phyloP scores from a whole-genome alignment of 2,888 invertebrate species.

The Aleiodes testaceus region DNA sequence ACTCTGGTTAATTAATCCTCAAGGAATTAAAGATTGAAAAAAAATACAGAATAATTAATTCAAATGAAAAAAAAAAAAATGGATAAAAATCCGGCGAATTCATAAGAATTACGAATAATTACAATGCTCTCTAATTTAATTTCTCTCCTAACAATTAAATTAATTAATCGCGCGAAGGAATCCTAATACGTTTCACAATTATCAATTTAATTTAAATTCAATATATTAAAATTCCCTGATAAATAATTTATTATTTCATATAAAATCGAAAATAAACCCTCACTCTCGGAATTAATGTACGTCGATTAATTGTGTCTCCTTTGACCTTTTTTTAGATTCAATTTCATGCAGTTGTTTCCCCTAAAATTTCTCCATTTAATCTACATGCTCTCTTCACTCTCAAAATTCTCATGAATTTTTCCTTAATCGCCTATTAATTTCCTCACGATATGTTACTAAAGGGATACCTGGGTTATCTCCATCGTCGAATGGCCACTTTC shows the following conservation, averaged over 20 bases:
- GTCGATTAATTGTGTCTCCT: constrained; percentile 38
- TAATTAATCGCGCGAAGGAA: constrained; percentile 29
- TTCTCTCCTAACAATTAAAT: neutral
- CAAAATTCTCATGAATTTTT: constrained; percentile 21
- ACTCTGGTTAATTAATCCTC: constrained; percentile 30
- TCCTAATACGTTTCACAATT: constrained; percentile 23
- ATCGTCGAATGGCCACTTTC: constrained; percentile 56
- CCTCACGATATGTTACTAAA: constrained; percentile 69
- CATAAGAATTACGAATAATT: too few relatives aligned
- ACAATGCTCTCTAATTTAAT: too few relatives aligned
- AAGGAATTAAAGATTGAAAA: neutral
- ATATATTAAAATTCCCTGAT: constrained; percentile 33
- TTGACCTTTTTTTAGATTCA: constrained; percentile 27
- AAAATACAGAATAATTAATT: constrained; percentile 23
- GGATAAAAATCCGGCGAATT: neutral
- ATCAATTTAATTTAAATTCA: constrained; percentile 3
- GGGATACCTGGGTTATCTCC: constrained; percentile 66
- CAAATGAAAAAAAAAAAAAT: constrained; percentile 8
- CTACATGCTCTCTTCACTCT: constrained; percentile 33
- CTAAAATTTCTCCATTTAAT: neutral
- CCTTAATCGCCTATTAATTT: constrained; percentile 34
- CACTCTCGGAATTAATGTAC: constrained; percentile 35
- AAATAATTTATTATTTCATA: constrained; percentile 34
- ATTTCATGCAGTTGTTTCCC: neutral
- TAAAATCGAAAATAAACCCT: constrained; percentile 22